phyloP scores from a whole-genome alignment of 2,888 invertebrate species.

The Adineta ricciae region DNA sequence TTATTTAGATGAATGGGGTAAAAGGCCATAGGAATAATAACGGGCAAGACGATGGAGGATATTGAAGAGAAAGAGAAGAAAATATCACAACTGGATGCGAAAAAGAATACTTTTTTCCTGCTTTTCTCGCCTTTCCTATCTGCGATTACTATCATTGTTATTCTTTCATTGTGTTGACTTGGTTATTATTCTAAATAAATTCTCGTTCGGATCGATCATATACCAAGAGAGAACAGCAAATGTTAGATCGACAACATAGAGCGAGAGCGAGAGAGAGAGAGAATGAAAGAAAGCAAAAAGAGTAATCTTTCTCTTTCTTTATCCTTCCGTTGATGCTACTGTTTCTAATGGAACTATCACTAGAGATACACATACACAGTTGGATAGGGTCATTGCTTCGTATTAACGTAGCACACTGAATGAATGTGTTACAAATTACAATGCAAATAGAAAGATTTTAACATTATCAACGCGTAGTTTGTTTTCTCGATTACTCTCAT shows the following conservation, averaged over 20 bases:
- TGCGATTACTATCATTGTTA: background rate
- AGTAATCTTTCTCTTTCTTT: background rate
- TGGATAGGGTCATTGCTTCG: background rate
- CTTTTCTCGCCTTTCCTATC: background rate
- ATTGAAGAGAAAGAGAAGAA: background rate
- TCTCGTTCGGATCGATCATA: background rate
- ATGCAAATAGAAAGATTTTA: background rate
- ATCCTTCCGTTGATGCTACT: background rate
- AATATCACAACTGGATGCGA: background rate
- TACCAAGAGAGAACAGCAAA: background rate
- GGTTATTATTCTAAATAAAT: constrained; percentile 2
- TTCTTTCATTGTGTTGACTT: background rate
- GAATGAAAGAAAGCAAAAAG: background rate
- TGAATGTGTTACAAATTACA: background rate
- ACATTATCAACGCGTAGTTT: background rate
- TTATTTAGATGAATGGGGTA: background rate
- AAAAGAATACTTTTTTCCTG: background rate
- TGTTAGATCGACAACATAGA: background rate
- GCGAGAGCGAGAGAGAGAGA: background rate
- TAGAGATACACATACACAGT: background rate
- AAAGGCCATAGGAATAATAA: background rate
- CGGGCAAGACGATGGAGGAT: background rate
- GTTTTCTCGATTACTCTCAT: background rate
- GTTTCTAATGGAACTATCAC: background rate
- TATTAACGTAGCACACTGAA: background rate